Conservation (phyloP, 1,140 invertebrate species). For the Drosophila tsacasi region DNA sequence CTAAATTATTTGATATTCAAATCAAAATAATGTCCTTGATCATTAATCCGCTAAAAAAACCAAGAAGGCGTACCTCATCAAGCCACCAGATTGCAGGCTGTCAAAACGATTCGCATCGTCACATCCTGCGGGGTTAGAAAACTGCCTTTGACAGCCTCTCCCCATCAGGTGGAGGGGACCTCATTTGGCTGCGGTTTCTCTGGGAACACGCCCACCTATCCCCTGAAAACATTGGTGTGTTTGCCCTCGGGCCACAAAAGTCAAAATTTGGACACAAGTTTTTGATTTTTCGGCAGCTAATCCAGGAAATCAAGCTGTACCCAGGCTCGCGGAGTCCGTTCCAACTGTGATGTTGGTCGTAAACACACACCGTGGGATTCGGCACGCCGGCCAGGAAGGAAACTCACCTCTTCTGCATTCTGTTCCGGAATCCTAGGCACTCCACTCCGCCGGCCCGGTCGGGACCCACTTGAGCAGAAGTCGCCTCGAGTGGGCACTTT, state of each 20-base stretch:
- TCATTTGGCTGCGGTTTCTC: conserved; percentile 65
- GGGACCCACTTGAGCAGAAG: conserved; percentile 60
- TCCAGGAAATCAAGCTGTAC: conserved; percentile 38
- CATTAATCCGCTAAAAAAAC: conserved; percentile 2
- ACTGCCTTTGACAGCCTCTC: conserved; percentile 61
- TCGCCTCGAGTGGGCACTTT: conserved; percentile 77
- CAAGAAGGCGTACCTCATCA: conserved; percentile 36
- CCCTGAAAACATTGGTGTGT: conserved; percentile 25
- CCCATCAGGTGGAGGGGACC: conserved; percentile 48
- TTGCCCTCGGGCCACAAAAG: conserved; percentile 41
- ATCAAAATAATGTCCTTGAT: not conserved
- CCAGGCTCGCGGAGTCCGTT: conserved; percentile 25
- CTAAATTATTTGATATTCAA: not conserved
- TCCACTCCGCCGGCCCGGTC: conserved; percentile 33
- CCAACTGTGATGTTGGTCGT: conserved; percentile 81
- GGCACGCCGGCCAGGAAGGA: conserved; percentile 48
- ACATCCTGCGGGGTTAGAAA: conserved; percentile 37
- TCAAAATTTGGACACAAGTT: conserved; percentile 67
- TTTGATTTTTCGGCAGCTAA: conserved; percentile 61
- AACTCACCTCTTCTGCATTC: conserved; percentile 35
- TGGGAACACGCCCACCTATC: conserved; percentile 44
- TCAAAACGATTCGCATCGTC: conserved; percentile 55
- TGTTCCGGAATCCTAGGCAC: conserved; percentile 5
- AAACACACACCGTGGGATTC: conserved; percentile 82
- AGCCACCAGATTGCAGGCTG: conserved; percentile 54